phyloP scores from a whole-genome alignment of 2,888 invertebrate species.

The Drosophila hamatofila region DNA sequence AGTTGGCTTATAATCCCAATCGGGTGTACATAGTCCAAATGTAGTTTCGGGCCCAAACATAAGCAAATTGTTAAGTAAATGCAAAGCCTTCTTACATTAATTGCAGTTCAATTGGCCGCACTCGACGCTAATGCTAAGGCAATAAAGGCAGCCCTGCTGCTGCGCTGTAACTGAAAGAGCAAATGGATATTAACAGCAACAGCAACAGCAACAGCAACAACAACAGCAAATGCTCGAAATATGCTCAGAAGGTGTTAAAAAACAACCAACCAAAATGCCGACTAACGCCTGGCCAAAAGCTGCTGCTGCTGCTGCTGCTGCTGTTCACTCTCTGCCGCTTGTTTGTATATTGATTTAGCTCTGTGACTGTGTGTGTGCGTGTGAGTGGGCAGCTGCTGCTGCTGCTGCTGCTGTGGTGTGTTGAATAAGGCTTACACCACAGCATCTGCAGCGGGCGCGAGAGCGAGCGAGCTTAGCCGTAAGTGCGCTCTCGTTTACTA shows the following conservation, averaged over 20 bases:
- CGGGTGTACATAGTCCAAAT: not conserved
- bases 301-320: slow-evolving; percentile 5
- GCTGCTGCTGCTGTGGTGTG: slow-evolving; percentile 56
- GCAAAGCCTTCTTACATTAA: not conserved
- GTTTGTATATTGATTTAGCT: slow-evolving; percentile 71
- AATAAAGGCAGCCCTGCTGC: slow-evolving; percentile 1
- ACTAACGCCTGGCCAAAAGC: slow-evolving; percentile 47
- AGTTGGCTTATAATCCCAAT: slow-evolving; percentile 28
- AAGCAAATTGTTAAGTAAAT: not conserved
- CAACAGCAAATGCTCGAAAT: slow-evolving; percentile 23
- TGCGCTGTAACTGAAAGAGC: not conserved
- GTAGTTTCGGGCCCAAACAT: slow-evolving; percentile 2
- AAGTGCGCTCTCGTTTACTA: slow-evolving; percentile 9
- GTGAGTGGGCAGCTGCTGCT: slow-evolving; percentile 27
- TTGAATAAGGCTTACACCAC: slow-evolving; percentile 69
- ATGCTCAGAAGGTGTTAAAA: slow-evolving; percentile 64
- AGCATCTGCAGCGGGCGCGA: slow-evolving; percentile 18
- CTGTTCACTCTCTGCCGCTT: slow-evolving; percentile 26
- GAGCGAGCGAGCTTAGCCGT: slow-evolving; percentile 13
- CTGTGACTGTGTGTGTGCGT: slow-evolving; percentile 12
- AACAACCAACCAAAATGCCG: slow-evolving; percentile 78
- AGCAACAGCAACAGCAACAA: slow-evolving; percentile 1
- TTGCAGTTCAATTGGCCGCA: slow-evolving; percentile 9
- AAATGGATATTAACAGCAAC: slow-evolving; percentile 41
- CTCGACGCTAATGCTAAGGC: not conserved